Evolutionary conservation across 2,113 vertebrate genomes (phyloP).

Genomic region (Silurus meridionalis): DNA sequence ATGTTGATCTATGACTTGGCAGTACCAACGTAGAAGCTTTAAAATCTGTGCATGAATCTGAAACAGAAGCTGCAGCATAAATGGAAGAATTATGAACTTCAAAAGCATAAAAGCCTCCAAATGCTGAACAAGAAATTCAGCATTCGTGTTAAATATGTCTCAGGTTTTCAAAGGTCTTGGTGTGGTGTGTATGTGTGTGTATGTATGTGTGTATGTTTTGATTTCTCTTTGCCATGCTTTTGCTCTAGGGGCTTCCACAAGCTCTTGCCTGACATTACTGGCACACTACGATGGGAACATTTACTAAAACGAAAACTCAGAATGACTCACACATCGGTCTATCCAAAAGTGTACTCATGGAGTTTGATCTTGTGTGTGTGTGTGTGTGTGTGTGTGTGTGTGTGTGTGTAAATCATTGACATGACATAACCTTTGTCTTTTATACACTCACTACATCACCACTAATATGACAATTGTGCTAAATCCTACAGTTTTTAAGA

Average conservation of each 20-base stretch:
- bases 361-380: not conserved
- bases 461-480: not conserved
- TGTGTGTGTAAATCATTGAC: not conserved
- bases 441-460: not conserved
- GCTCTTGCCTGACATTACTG: not conserved
- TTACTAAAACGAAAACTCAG: not conserved
- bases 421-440: not conserved
- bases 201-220: not conserved
- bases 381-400: not conserved
- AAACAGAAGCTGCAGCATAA: not conserved
- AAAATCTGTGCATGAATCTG: not conserved
- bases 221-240: not conserved
- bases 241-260: not conserved
- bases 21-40: conserved; percentile 19
- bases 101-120: not conserved
- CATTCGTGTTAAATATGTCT: not conserved
- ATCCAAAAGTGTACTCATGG: not conserved
- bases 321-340: not conserved
- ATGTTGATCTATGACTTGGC: conserved; percentile 35
- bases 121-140: not conserved
- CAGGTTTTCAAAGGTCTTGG: not conserved
- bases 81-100: not conserved
- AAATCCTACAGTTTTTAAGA: not conserved
- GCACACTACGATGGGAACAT: not conserved
- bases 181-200: not conserved